Conservation (phyloP, 2,113 vertebrate genomes). For the Phocoena phocoena region DNA sequence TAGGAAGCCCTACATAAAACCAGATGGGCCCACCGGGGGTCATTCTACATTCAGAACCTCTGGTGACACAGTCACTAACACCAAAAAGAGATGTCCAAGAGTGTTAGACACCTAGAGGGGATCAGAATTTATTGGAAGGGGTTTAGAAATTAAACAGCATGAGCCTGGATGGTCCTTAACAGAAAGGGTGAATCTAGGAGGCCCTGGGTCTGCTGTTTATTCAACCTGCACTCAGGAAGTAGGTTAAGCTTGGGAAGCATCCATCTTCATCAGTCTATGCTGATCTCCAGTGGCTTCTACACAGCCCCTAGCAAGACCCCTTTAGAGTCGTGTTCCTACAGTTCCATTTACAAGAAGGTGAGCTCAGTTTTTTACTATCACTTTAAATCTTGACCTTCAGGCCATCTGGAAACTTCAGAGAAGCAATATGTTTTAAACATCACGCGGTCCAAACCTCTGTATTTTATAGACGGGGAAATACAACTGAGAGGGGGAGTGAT, state of each 20-base stretch:
- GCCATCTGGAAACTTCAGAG: not conserved
- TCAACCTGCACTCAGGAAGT: not conserved
- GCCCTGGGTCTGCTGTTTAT: not conserved
- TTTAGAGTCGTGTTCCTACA: not conserved
- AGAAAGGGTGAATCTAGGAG: not conserved
- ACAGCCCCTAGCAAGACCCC: not conserved
- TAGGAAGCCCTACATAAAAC: not conserved
- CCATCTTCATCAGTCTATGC: not conserved
- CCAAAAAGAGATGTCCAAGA: not conserved
- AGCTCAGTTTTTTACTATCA: not conserved
- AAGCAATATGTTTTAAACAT: not conserved
- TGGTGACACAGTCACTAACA: not conserved
- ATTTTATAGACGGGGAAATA: slow-evolving; percentile 1
- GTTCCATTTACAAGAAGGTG: not conserved
- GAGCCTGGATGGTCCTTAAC: not conserved
- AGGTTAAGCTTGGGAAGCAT: not conserved
- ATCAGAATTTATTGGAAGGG: not conserved
- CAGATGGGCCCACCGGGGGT: not conserved
- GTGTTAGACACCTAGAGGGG: not conserved
- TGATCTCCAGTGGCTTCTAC: not conserved
- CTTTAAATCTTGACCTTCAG: slow-evolving; percentile 37
- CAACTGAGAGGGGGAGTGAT: not conserved
- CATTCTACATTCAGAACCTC: not conserved
- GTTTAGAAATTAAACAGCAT: not conserved
- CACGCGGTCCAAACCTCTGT: slow-evolving; percentile 14